Base-by-base conservation (phyloP, 2,888 invertebrate genomes). In the Hipparchia sbordonii region DNA sequence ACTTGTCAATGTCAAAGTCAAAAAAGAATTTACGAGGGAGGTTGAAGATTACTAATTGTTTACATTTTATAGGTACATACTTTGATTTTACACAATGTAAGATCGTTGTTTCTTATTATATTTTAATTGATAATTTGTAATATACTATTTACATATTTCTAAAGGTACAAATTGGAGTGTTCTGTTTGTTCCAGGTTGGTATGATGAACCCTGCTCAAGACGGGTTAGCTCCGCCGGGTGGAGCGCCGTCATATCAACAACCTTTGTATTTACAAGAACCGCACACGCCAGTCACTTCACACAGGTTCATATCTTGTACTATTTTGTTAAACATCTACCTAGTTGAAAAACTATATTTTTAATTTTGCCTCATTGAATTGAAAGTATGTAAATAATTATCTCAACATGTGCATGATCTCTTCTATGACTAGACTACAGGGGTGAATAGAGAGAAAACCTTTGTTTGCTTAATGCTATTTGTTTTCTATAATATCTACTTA, bases 191-290 rank as follows among this genome's bases (percentile, higher is more conserved):
- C 71, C 85, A 95, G 91, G 95, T 94, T 79, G 94, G 94, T 73
- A 95, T 95, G 89, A 95, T 95, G 91, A 95, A 95, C 82, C 95
- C 95, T 68, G 95, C 95, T 45, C 94, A 95, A 84, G 95, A 95
- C 79, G 95, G 95, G 51, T 84, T 95, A 78, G 93, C 94, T 78
- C 94, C 95, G 70, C 94, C 95, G 56, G 95, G 94, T 76, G 95
- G 95, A 39, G 93, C 94, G 10, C 94, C 94, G 8, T 94, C 94
- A 0, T 96, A 96, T 86, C 96, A 96, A 84, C 96, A 96, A 85
- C 96, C 96, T 65, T 88, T 96, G 46, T 96, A 96, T 84, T 91
- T 97, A 78, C 95, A 95, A 86, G 93, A 93, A 79, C 93, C 93
- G 45, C 93, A 93, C 71, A 90, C 93, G 10, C 93, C 93, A 70